Conservation (phyloP, 1,140 invertebrate genomes). For the Belonocnema kinseyi region DNA sequence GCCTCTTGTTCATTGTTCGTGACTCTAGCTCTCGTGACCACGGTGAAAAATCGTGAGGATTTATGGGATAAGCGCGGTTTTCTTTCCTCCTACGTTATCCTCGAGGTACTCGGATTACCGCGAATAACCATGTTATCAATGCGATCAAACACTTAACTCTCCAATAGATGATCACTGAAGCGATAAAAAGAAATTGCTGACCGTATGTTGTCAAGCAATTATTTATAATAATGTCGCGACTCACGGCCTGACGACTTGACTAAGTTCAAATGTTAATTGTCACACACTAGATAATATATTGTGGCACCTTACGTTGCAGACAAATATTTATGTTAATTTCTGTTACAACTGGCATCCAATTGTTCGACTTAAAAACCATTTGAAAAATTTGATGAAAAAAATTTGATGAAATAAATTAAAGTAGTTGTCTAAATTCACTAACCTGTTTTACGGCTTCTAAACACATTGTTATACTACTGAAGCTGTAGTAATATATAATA, state of each 20-base stretch:
- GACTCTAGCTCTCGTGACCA: constrained; percentile 55
- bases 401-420: too few relatives aligned
- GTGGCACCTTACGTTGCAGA: too few relatives aligned
- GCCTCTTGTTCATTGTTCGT: constrained; percentile 54
- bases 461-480: not conserved
- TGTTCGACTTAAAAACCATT: too few relatives aligned
- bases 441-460: not conserved
- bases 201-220: not conserved
- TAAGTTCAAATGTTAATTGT: too few relatives aligned
- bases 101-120: constrained; percentile 52
- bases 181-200: not conserved
- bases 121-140: constrained; percentile 29
- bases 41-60: constrained; percentile 55
- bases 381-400: too few relatives aligned
- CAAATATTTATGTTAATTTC: too few relatives aligned
- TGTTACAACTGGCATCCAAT: too few relatives aligned
- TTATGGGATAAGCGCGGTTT: constrained; percentile 55
- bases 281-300: too few relatives aligned
- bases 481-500: not conserved
- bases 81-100: constrained; percentile 51
- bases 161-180: not conserved
- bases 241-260: not conserved
- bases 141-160: constrained; percentile 3
- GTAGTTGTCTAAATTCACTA: too few relatives aligned
- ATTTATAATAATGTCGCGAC: constrained; percentile 12